phyloP scores from a whole-genome alignment of 92 coral and sea anemone species.

The Anthopleura xanthogrammica region DNA sequence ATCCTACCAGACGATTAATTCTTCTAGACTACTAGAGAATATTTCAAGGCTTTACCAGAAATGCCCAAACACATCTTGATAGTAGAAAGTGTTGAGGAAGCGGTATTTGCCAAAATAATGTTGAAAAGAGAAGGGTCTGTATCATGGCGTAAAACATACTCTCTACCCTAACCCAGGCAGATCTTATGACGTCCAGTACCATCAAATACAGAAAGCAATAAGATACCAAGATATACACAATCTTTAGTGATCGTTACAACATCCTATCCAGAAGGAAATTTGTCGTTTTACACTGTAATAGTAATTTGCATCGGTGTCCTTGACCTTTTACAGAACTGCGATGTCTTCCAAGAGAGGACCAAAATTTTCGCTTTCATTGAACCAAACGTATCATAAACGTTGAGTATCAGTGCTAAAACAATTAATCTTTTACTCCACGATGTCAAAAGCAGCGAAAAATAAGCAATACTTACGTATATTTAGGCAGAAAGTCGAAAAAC shows the following conservation, averaged over 20 bases:
- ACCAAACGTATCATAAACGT: not conserved
- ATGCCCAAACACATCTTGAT: not conserved
- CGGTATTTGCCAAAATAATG: constrained; percentile 8
- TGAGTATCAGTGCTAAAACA: constrained; percentile 13
- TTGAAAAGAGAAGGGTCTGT: constrained; percentile 8
- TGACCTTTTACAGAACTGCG: constrained; percentile 21
- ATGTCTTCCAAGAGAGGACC: constrained; percentile 17
- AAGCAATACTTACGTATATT: constrained; percentile 77
- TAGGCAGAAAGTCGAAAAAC: constrained; percentile 71
- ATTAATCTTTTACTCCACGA: constrained; percentile 9
- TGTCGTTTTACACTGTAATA: not conserved
- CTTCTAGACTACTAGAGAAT: not conserved
- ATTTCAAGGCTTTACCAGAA: not conserved
- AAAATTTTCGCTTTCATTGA: constrained; percentile 6
- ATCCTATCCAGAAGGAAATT: constrained; percentile 7
- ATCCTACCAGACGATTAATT: no score
- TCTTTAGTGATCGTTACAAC: constrained; percentile 7
- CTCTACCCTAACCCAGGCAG: constrained; percentile 11
- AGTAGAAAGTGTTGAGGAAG: constrained; percentile 18
- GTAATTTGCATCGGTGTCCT: constrained; percentile 26
- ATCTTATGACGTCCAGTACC: not conserved
- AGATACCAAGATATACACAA: not conserved
- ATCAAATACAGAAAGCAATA: not conserved
- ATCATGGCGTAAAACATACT: not conserved
- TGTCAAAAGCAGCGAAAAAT: not conserved